Percentiles rank a stretch among this genome's conserved stretches.
Conservation (phyloP, 2,888 invertebrate genomes). For the Cyclophora punctaria region DNA sequence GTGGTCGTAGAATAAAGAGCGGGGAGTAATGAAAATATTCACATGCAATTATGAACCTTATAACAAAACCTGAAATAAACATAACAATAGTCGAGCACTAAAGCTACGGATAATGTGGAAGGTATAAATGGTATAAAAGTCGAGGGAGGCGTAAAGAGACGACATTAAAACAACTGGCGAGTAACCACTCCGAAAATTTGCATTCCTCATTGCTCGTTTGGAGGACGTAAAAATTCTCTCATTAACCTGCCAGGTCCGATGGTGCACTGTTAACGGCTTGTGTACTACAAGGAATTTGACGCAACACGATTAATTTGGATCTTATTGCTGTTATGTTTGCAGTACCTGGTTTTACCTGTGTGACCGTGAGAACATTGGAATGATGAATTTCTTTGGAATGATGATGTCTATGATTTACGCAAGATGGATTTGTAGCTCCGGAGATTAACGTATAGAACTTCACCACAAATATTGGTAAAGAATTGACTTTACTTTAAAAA, state of each 20-base stretch:
- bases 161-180: conserved; percentile 51
- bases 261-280: conserved; percentile 37
- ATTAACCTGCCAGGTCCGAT: conserved; percentile 62
- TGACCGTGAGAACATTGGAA: too few relatives aligned
- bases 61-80: conserved; percentile 29
- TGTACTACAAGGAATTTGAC: too few relatives aligned
- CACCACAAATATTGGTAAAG: too few relatives aligned
- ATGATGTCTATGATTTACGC: too few relatives aligned
- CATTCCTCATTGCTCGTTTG: conserved; percentile 63
- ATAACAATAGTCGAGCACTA: conserved; percentile 51
- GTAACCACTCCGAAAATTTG: conserved; percentile 65
- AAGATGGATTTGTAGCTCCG: too few relatives aligned
- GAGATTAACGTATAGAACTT: too few relatives aligned
- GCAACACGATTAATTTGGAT: too few relatives aligned
- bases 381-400: too few relatives aligned
- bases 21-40: conserved; percentile 6
- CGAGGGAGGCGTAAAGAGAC: conserved; percentile 43
- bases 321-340: too few relatives aligned
- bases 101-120: conserved; percentile 57
- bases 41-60: conserved; percentile 17
- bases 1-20: too few relatives aligned
- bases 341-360: too few relatives aligned
- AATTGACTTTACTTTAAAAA: too few relatives aligned
- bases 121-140: conserved; percentile 57
- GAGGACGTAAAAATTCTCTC: conserved; percentile 71